phyloP scores from a whole-genome alignment of 2,888 invertebrate species.

The Brenthis hecate region DNA sequence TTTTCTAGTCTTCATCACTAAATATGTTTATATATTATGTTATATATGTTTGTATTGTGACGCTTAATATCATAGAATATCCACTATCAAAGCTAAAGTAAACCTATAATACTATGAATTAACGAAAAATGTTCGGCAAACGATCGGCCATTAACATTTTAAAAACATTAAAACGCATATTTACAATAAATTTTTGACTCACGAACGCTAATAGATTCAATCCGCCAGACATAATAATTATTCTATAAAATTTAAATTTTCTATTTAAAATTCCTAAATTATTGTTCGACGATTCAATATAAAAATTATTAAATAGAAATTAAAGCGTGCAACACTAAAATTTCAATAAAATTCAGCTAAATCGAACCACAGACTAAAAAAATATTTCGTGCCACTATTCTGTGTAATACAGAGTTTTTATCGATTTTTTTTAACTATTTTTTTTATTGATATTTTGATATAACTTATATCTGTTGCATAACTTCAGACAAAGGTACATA shows the following conservation, averaged over 20 bases:
- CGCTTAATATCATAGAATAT: not conserved
- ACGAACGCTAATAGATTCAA: conserved; percentile 32
- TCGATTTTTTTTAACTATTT: no score
- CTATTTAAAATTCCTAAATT: conserved; percentile 21
- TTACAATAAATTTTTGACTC: conserved; percentile 29
- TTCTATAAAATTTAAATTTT: conserved; percentile 32
- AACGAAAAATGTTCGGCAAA: conserved; percentile 26
- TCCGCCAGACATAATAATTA: conserved; percentile 23
- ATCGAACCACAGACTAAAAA: conserved; percentile 29
- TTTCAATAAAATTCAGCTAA: conserved; percentile 22
- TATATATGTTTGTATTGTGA: not conserved
- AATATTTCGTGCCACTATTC: conserved; percentile 25
- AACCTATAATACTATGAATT: conserved; percentile 40
- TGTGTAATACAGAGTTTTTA: conserved; percentile 11
- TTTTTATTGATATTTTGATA: no score
- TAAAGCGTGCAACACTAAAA: conserved; percentile 35
- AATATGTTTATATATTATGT: no score
- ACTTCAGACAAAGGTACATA: no score
- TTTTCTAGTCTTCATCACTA: no score
- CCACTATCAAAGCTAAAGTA: conserved; percentile 27
- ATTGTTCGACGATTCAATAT: conserved; percentile 16
- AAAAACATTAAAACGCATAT: conserved; percentile 32
- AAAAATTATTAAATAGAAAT: conserved; percentile 25
- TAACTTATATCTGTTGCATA: no score
- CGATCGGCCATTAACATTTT: conserved; percentile 24